phyloP scores from a whole-genome alignment of 2,113 vertebrate genomes.

The Aspidoscelis tigris region DNA sequence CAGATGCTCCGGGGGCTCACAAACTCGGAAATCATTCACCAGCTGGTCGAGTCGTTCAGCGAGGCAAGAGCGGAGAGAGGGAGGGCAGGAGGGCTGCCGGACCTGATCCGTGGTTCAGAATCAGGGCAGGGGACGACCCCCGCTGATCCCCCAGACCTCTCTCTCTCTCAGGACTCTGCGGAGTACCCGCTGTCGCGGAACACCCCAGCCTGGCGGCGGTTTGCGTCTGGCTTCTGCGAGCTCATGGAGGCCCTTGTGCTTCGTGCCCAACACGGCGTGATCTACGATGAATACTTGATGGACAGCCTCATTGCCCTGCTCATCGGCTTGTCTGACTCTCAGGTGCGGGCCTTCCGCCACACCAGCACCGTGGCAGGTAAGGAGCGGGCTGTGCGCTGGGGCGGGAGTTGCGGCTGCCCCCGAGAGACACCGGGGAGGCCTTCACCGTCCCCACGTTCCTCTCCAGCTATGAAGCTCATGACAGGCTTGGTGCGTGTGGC shows the following conservation, averaged over 20 bases:
- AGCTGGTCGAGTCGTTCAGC: too few species aligned
- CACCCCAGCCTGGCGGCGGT: constrained; percentile 77
- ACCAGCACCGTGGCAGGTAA: constrained; percentile 88
- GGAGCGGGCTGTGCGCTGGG: constrained; percentile 33
- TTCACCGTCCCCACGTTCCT: neutral
- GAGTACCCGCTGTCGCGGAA: constrained; percentile 81
- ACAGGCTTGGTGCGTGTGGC: constrained; percentile 69
- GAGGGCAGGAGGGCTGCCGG: neutral
- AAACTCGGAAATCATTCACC: too few species aligned
- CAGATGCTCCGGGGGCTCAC: too few species aligned
- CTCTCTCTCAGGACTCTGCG: constrained; percentile 75
- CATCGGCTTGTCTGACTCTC: constrained; percentile 88
- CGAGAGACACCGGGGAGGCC: neutral
- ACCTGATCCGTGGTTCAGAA: neutral
- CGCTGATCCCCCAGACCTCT: neutral
- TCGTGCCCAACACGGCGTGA: constrained; percentile 79
- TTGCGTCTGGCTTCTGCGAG: constrained; percentile 81
- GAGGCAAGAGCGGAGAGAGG: constrained; percentile 74
- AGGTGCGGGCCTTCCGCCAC: constrained; percentile 91
- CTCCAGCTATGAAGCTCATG: constrained; percentile 75
- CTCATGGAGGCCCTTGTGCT: constrained; percentile 78
- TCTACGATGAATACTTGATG: constrained; percentile 86
- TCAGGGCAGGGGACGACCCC: too few species aligned
- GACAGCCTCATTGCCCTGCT: constrained; percentile 83
- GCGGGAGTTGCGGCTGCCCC: too few species aligned